These are phyloP conservation scores for Sternotherus odoratus DNA, from an alignment of 2,797 vertebrate genomes.

Conservation along the genomic window DNA sequence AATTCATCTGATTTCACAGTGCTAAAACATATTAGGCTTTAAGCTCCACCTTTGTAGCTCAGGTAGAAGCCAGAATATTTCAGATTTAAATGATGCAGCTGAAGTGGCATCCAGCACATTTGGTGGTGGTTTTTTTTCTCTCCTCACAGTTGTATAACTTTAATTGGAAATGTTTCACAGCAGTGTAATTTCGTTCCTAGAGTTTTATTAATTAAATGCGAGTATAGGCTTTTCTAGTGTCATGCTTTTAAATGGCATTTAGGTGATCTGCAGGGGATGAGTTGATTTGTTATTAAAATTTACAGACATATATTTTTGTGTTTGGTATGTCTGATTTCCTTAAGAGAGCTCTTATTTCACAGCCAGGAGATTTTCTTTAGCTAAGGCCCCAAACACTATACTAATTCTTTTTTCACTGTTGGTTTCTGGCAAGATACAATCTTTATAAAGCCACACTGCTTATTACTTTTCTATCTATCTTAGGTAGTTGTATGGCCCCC, in stretches of 20 bases:
- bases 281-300: neutral
- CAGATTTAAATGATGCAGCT: neutral
- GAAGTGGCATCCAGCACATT: neutral
- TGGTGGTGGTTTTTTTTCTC: neutral
- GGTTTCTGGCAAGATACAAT: neutral
- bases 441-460: neutral
- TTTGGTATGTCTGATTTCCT: neutral
- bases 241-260: neutral
- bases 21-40: neutral
- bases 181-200: neutral
- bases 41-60: neutral
- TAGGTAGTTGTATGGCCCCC: neutral
- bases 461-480: neutral
- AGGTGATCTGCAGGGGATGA: neutral
- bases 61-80: neutral
- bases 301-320: neutral
- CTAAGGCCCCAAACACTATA: neutral
- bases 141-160: neutral
- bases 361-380: neutral
- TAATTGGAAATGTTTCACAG: neutral
- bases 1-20: neutral
- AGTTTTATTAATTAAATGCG: neutral
- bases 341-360: neutral
- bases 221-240: neutral
- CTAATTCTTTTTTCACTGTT: neutral